Evolutionary conservation across 1,140 invertebrate genomes (phyloP).

Genomic region (Solen grandis): DNA sequence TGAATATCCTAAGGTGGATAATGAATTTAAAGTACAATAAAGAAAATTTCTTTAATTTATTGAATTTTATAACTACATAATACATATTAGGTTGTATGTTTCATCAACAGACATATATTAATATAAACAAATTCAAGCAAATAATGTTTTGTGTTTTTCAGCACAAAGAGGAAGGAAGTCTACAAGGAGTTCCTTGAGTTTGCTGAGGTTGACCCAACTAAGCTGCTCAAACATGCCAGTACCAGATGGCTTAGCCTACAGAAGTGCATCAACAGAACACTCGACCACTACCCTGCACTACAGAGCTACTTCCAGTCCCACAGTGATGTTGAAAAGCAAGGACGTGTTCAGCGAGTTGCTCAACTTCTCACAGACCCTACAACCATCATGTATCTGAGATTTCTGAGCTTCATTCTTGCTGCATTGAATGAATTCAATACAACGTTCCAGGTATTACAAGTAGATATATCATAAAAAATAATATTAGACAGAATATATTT

Average conservation of each 20-base stretch:
- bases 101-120: too few species aligned
- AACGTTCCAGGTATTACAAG: background rate
- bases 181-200: slow-evolving; percentile 54
- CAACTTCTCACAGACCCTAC: background rate
- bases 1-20: too few species aligned
- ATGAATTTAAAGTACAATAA: too few species aligned
- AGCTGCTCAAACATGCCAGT: slow-evolving; percentile 49
- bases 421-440: background rate
- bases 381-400: background rate
- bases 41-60: too few species aligned
- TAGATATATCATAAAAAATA: too few species aligned
- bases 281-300: background rate
- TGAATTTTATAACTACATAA: too few species aligned
- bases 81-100: too few species aligned
- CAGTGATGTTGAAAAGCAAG: background rate
- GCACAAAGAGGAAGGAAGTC: too few species aligned
- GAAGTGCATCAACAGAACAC: background rate
- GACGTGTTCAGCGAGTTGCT: background rate
- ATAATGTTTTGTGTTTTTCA: too few species aligned
- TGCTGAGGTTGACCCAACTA: slow-evolving; percentile 27
- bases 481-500: too few species aligned
- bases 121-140: too few species aligned
- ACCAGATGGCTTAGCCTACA: slow-evolving; percentile 50
- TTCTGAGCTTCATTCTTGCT: background rate
- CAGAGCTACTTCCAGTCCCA: background rate